phyloP scores from a whole-genome alignment of 1,140 invertebrate genomes.

The Lepidurus arcticus region DNA sequence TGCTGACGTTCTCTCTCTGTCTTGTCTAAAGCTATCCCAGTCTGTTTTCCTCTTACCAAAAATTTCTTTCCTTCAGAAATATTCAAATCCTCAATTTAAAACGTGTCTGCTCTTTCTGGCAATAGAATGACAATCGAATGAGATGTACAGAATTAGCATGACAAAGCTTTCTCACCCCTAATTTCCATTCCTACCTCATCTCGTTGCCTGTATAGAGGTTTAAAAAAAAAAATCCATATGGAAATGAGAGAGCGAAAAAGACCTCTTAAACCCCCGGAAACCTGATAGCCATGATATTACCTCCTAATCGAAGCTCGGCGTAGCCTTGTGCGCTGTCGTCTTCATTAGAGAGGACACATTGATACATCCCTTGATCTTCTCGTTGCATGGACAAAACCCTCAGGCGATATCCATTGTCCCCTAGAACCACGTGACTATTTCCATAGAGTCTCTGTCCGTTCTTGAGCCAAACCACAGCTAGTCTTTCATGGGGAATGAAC shows the following conservation, averaged over 20 bases:
- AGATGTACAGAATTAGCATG: not conserved
- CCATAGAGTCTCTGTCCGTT: conserved; percentile 38
- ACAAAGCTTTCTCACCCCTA: not conserved
- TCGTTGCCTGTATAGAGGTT: too few relatives aligned
- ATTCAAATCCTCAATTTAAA: not conserved
- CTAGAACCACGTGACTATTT: conserved; percentile 24
- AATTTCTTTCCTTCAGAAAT: too few relatives aligned
- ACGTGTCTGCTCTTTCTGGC: not conserved
- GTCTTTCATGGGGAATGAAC: conserved; percentile 9
- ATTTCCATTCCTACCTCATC: conserved; percentile 12
- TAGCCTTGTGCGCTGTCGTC: conserved; percentile 72
- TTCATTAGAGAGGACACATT: conserved; percentile 59
- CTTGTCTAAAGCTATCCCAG: too few relatives aligned
- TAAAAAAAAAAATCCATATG: not conserved
- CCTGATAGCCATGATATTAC: conserved; percentile 46
- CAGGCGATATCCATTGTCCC: conserved; percentile 41
- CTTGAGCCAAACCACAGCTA: conserved; percentile 39
- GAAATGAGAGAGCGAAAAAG: not conserved
- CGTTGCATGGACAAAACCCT: conserved; percentile 61
- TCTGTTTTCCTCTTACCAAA: too few relatives aligned
- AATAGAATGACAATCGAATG: too few relatives aligned
- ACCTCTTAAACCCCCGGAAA: not conserved
- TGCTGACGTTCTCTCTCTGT: too few relatives aligned
- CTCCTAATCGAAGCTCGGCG: conserved; percentile 70
- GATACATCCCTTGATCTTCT: conserved; percentile 77